Base-by-base conservation (phyloP, 2,888 invertebrate species). In the Orchestes rusci region DNA sequence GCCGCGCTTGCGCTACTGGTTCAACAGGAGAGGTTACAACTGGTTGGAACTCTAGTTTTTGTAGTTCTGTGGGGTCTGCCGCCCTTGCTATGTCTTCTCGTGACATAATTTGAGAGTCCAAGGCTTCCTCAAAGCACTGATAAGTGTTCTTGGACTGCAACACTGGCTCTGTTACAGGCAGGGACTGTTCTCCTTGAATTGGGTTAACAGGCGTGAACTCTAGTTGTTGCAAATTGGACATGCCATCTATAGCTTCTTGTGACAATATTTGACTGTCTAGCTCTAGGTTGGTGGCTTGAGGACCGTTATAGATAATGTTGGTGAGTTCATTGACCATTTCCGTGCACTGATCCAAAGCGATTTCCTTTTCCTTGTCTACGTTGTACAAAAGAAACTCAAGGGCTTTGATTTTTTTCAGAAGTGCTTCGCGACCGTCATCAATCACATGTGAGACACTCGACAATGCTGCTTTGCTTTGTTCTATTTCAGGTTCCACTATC, bases 381-480 rank as follows among this genome's bases (percentile, higher is more conserved):
- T 64, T 64, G 32, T 65, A 67, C 28, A 73, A 57, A 45, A 70
- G 64, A 20, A 65, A 65, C 47, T 70, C 66, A 12, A 73, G 49
- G 2, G 64, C 61, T 50, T 64, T 63, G 3, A 70, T 58, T 58
- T 68, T 69, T 2, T 61, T 57, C 13, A 62, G 52, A 3, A 70
- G 51, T 17, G 62, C 58, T 34, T 60, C 59, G 38, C 66, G 66
- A 2, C 56, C 57, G 38, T 59, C 57, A 47, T 56, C 54, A n/a
- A 52, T 38, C 16, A 50, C 19, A 4, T 33, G 47, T 8, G 46
- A 38, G 28, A n/a, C n/a, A n/a, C n/a, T n/a, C n/a, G n/a, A n/a
- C n/a, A n/a, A n/a, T n/a, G n/a, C n/a, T n/a, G n/a, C n/a, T n/a
- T n/a, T n/a, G n/a, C n/a, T n/a, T n/a, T n/a, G n/a, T n/a, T n/a